Percentiles rank a stretch among this genome's conserved stretches.
Conservation (phyloP, 1,140 invertebrate genomes). For the Colletes latitarsis region DNA sequence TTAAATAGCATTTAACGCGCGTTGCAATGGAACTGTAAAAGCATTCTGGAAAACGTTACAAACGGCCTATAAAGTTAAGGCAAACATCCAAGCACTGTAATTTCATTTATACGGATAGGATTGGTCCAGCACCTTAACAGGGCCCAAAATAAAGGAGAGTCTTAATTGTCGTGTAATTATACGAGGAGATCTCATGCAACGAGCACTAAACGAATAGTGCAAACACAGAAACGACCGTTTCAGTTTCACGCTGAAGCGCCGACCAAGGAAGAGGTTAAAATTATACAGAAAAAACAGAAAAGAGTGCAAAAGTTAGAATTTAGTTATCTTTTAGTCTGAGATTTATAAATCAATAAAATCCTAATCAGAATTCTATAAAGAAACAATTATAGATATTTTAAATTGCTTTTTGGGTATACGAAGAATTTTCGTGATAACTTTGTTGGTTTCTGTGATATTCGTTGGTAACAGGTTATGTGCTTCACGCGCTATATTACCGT, state of each 20-base stretch:
- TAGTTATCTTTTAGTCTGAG: too few species aligned
- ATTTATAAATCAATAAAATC: too few species aligned
- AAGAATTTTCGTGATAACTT: too few species aligned
- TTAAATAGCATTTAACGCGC: not conserved
- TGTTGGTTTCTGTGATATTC: too few species aligned
- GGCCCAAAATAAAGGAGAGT: constrained; percentile 14
- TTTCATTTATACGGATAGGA: constrained; percentile 25
- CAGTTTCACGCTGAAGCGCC: not conserved
- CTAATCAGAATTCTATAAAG: too few species aligned
- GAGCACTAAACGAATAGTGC: constrained; percentile 6
- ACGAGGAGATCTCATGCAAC: constrained; percentile 15
- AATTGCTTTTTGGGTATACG: too few species aligned
- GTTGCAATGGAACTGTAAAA: constrained; percentile 8
- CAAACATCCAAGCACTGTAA: not conserved
- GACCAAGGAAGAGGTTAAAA: not conserved
- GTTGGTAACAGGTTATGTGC: too few species aligned
- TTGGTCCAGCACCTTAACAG: constrained; percentile 8
- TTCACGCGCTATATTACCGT: too few species aligned
- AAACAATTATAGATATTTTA: too few species aligned
- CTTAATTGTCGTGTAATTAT: constrained; percentile 25
- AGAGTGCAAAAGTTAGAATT: too few species aligned
- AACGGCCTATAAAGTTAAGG: constrained; percentile 1
- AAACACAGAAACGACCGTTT: not conserved
- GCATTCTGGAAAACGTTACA: not conserved
- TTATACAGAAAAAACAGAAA: too few species aligned